Evolutionary conservation across 2,888 invertebrate genomes (phyloP).

Genomic region (Heliconius hortense): DNA sequence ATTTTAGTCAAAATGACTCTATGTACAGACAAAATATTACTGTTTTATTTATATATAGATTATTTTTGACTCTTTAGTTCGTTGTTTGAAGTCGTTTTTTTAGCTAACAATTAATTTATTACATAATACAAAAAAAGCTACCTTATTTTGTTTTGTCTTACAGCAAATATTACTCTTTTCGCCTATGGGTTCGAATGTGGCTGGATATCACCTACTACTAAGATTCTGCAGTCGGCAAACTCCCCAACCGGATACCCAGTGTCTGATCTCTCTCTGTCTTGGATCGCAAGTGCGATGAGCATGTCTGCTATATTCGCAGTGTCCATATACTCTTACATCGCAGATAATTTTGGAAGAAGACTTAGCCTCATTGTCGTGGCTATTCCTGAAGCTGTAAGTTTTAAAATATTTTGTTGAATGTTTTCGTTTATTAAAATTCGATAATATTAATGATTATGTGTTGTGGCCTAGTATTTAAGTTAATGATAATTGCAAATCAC

Average conservation of each 20-base stretch:
- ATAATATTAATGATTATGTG: too few species aligned
- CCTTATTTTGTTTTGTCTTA: not conserved
- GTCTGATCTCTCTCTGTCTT: conserved; percentile 63
- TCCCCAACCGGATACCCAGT: conserved; percentile 60
- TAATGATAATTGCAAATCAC: too few species aligned
- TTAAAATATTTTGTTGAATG: not conserved
- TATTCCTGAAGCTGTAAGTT: conserved; percentile 65
- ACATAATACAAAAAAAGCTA: too few species aligned
- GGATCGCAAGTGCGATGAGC: conserved; percentile 69
- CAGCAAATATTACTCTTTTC: conserved; percentile 38
- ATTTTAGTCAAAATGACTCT: too few species aligned
- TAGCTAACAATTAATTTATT: too few species aligned
- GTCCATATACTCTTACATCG: conserved; percentile 67
- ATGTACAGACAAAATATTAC: too few species aligned
- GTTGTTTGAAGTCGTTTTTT: too few species aligned
- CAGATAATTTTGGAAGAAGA: conserved; percentile 70
- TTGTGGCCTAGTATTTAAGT: not conserved
- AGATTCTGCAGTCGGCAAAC: conserved; percentile 54
- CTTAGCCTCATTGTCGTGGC: conserved; percentile 67
- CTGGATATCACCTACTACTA: conserved; percentile 67
- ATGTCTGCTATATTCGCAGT: conserved; percentile 60
- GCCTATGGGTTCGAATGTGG: conserved; percentile 62
- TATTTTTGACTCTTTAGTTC: too few species aligned
- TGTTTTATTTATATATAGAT: too few species aligned
- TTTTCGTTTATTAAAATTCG: not conserved